phyloP scores from a whole-genome alignment of 2,888 invertebrate species.

The Neoascia interrupta region DNA sequence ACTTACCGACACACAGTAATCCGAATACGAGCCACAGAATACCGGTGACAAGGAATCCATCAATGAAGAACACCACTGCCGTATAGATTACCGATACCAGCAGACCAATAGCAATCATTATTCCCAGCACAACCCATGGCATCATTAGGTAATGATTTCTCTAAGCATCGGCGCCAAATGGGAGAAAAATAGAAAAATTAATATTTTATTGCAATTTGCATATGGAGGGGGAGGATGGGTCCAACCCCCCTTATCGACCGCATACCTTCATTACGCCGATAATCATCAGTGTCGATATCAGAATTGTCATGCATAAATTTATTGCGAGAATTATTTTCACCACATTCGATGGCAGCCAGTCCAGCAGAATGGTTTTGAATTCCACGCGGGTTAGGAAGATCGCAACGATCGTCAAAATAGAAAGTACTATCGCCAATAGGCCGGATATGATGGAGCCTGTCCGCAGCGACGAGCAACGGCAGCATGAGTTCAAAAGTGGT shows the following conservation, averaged over 20 bases:
- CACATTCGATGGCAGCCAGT: slow-evolving; percentile 84
- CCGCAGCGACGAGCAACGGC: slow-evolving; percentile 86
- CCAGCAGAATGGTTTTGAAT: slow-evolving; percentile 89
- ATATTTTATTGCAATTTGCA: too few species aligned
- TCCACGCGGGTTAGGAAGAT: slow-evolving; percentile 85
- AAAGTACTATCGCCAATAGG: slow-evolving; percentile 86
- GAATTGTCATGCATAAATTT: slow-evolving; percentile 90
- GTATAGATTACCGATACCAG: slow-evolving; percentile 90
- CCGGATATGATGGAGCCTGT: slow-evolving; percentile 88
- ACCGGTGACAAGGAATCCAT: slow-evolving; percentile 82
- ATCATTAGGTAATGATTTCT: slow-evolving; percentile 90
- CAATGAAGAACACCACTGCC: slow-evolving; percentile 86
- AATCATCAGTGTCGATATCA: slow-evolving; percentile 88
- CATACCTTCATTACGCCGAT: slow-evolving; percentile 87
- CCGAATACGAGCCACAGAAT: slow-evolving; percentile 84
- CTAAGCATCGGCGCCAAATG: slow-evolving; percentile 80
- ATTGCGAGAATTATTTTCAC: slow-evolving; percentile 89
- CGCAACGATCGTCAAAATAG: slow-evolving; percentile 85
- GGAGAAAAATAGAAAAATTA: slow-evolving; percentile 9
- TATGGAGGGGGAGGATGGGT: background rate
- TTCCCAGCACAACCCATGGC: slow-evolving; percentile 90
- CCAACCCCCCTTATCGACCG: slow-evolving; percentile 21
- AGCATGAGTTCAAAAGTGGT: slow-evolving; percentile 84
- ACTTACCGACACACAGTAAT: slow-evolving; percentile 83
- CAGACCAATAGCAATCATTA: slow-evolving; percentile 88